These are phyloP conservation scores for Nomada hirtipes DNA, from an alignment of 2,888 invertebrate genomes.

Conservation along the genomic window DNA sequence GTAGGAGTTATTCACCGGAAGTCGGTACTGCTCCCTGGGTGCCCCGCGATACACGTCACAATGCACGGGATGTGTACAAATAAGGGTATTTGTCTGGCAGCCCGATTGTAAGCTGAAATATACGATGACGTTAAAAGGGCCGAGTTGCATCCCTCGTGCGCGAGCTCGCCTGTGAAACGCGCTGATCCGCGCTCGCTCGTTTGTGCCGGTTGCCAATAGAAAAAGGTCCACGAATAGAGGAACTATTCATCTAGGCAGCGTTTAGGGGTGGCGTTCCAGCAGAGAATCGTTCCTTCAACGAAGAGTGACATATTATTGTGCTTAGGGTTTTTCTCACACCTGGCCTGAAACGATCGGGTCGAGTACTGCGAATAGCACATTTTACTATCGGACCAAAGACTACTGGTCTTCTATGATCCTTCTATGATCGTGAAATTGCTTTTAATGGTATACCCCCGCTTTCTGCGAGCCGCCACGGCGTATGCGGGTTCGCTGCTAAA, in stretches of 20 bases:
- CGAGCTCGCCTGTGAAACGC: constrained; percentile 32
- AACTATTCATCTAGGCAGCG: constrained; percentile 77
- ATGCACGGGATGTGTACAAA: constrained; percentile 84
- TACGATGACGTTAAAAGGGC: constrained; percentile 79
- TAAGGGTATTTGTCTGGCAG: constrained; percentile 83
- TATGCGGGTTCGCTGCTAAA: background rate
- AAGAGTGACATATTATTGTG: constrained; percentile 80
- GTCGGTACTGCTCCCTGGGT: constrained; percentile 67
- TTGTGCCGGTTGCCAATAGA: constrained; percentile 65
- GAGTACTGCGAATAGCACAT: background rate
- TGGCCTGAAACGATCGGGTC: constrained; percentile 66
- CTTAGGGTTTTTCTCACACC: constrained; percentile 78
- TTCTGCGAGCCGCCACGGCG: background rate
- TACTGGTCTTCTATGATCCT: background rate
- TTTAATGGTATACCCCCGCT: constrained; percentile 5
- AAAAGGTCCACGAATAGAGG: constrained; percentile 66
- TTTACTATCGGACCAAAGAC: constrained; percentile 3
- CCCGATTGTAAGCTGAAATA: constrained; percentile 81
- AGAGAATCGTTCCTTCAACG: constrained; percentile 68
- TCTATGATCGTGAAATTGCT: constrained; percentile 40
- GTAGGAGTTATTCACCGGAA: constrained; percentile 65
- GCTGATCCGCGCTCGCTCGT: constrained; percentile 42
- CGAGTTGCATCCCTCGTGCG: constrained; percentile 64
- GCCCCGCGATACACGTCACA: constrained; percentile 74
- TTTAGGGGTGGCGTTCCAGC: constrained; percentile 75